These are phyloP conservation scores for Sinhomidia bicolor DNA, from an alignment of 2,888 invertebrate genomes.

Conservation along the genomic window DNA sequence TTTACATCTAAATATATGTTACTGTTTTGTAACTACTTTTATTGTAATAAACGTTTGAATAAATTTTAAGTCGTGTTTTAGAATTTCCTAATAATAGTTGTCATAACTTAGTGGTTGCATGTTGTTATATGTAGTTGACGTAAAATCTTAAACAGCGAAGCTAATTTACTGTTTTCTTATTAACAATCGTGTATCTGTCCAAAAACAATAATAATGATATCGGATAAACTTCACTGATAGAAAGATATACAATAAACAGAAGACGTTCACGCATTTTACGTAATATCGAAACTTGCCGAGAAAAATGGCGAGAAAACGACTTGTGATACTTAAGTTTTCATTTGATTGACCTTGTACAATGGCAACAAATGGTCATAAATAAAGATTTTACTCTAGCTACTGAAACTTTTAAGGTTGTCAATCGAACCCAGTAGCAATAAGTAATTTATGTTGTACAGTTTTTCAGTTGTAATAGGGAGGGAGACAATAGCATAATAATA, in stretches of 20 bases:
- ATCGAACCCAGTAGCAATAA: no score
- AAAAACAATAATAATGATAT: slow-evolving; percentile 16
- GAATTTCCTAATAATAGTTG: background rate
- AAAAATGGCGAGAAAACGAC: slow-evolving; percentile 38
- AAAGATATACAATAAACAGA: background rate
- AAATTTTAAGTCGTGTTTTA: slow-evolving; percentile 5
- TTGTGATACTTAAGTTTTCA: slow-evolving; percentile 45
- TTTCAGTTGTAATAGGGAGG: no score
- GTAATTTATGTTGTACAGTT: no score
- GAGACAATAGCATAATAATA: no score
- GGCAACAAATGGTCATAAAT: no score
- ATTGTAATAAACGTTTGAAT: background rate
- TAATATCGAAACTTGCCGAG: background rate
- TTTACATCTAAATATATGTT: background rate
- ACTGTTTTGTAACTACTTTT: background rate
- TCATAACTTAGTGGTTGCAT: background rate
- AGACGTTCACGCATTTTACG: background rate
- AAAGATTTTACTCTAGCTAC: no score
- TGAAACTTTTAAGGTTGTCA: no score
- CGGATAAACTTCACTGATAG: background rate
- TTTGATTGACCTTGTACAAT: no score
- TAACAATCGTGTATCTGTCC: slow-evolving; percentile 13
- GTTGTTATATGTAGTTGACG: background rate
- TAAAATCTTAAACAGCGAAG: no score
- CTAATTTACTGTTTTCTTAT: background rate